Evolutionary conservation across 2,797 vertebrate genomes (phyloP).

Genomic region (Pteropus rufus): DNA sequence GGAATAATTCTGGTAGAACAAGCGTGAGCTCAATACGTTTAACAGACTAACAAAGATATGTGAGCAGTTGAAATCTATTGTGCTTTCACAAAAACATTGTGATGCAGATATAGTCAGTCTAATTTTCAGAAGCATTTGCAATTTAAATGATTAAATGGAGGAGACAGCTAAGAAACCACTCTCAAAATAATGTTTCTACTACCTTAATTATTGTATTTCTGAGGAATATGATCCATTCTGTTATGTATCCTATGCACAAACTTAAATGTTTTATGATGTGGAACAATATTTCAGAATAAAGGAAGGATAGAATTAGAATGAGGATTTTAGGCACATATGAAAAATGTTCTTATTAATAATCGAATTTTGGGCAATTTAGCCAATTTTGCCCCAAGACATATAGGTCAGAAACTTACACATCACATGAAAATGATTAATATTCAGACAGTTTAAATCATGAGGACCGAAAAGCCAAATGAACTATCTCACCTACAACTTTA

Average conservation of each 20-base stretch:
- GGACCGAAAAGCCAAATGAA: background rate
- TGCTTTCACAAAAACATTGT: background rate
- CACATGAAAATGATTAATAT: background rate
- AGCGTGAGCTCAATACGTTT: background rate
- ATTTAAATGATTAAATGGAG: background rate
- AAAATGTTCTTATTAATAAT: background rate
- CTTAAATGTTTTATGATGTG: background rate
- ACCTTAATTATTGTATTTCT: background rate
- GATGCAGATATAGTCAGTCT: background rate
- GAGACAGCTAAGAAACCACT: background rate
- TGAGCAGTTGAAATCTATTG: background rate
- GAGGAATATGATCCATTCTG: background rate
- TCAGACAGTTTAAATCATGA: background rate
- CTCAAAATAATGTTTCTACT: background rate
- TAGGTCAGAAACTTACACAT: background rate
- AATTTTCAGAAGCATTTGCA: background rate
- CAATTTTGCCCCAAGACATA: background rate
- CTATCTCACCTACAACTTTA: background rate
- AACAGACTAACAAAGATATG: background rate
- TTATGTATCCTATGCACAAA: background rate
- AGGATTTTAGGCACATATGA: background rate
- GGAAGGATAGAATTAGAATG: background rate
- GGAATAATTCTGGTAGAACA: background rate
- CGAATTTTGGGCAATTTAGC: background rate
- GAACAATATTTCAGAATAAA: background rate